Base-by-base conservation (phyloP, 2,888 invertebrate genomes). In the Odontocolon sp. region DNA sequence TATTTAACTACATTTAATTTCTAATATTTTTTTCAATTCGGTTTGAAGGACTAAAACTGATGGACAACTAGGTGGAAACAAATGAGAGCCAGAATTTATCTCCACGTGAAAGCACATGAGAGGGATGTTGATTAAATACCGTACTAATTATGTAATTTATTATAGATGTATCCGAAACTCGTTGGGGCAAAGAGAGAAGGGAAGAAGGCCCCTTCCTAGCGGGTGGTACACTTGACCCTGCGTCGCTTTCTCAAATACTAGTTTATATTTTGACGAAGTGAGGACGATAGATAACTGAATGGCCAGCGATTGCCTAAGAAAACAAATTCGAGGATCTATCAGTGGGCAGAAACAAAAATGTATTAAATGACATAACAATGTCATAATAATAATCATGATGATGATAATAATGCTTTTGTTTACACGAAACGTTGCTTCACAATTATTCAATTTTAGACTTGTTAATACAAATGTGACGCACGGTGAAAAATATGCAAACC, bases 101-200 rank as follows among this genome's bases (percentile, higher is more conserved):
- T 67, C 26, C 16, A 9, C 40, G 33, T 16, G 50, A 61, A 38
- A 5, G 28, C 11, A 14, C 31, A 26, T 36, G 36, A 52, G 57
- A 38, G 28, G 26, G 9, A 45, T 54, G 80, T 85, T 87, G 85
- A 87, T 87, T 85, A 85, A 88, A 85, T 81, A 83, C 81, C 81
- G 77, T 77, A 83, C 84, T 88, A 87, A 88, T 88, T 85, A 85
- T 85, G 85, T 85, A 85, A 87, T 87, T 87, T 85, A 85, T 87
- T 83, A 83, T 75, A 54, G 45, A 23, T 54, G 47, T 36, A 59
- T 66, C 52, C 38, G 18, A 61, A 67, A 67, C 47, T 61, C 50
- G 36, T 6, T 14, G 36, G 50, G 31, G 18, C 33, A 52, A 31
- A 21, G 9, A 36, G 31, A 47, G 31, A 38, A 42, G 8, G 68